A percentile compares a stretch with the other conserved stretches of the same genome.
These are phyloP conservation scores for Oligia fasciuncula DNA, from an alignment of 2,888 invertebrate species.

Conservation along the genomic window DNA sequence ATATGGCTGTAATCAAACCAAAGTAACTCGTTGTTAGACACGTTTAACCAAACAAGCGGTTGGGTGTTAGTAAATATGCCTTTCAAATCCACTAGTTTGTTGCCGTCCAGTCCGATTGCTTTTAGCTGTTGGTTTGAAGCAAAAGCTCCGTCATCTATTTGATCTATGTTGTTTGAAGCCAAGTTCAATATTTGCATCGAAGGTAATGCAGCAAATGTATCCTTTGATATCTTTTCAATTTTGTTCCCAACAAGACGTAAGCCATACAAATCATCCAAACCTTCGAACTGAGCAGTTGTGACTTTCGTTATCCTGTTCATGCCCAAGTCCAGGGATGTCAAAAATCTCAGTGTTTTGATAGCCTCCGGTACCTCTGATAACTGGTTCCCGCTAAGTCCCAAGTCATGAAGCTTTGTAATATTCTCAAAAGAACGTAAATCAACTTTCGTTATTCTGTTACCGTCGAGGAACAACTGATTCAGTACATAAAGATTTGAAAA, in stretches of 20 bases:
- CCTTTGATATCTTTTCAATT: constrained; percentile 93
- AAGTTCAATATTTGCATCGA: constrained; percentile 94
- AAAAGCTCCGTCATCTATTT: constrained; percentile 94
- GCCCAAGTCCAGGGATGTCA: constrained; percentile 94
- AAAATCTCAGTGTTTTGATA: constrained; percentile 91
- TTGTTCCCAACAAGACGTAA: constrained; percentile 95
- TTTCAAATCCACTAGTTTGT: constrained; percentile 94
- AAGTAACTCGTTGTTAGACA: constrained; percentile 94
- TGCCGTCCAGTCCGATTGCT: constrained; percentile 94
- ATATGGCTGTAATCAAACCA: constrained; percentile 95
- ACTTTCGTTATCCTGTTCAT: constrained; percentile 94
- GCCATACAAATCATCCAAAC: constrained; percentile 93
- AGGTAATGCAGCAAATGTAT: constrained; percentile 92
- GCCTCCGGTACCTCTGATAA: constrained; percentile 93
- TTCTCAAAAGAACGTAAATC: constrained; percentile 93
- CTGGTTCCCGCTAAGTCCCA: constrained; percentile 93
- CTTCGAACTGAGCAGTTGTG: constrained; percentile 93
- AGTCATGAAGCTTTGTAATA: constrained; percentile 94
- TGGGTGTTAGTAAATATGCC: constrained; percentile 94
- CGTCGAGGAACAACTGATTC: constrained; percentile 93
- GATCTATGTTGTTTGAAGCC: constrained; percentile 94
- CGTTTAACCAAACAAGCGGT: constrained; percentile 94
- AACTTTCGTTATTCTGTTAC: constrained; percentile 92
- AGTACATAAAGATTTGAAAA: constrained; percentile 93
- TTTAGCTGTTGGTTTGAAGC: constrained; percentile 93